Conservation (phyloP, 2,888 invertebrate genomes). For the Zygaena filipendulae region DNA sequence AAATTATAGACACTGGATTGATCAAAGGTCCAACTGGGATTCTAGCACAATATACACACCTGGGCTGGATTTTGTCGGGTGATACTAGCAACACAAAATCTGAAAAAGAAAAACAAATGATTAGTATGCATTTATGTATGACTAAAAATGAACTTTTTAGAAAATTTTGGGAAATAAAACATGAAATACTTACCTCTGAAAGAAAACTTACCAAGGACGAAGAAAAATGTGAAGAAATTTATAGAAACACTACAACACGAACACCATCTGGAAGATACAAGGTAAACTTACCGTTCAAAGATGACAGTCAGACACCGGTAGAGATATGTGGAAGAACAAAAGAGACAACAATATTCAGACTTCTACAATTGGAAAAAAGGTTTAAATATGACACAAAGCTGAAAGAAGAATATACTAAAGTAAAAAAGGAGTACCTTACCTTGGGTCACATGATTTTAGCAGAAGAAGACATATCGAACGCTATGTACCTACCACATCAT, state of each 20-base stretch:
- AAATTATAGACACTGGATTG: conserved; percentile 17
- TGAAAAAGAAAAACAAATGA: too few species aligned
- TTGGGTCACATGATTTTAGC: conserved; percentile 16
- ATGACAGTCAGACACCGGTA: conserved; percentile 3
- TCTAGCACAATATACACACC: conserved; percentile 16
- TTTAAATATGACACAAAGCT: conserved; percentile 7
- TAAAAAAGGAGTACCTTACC: conserved; percentile 13
- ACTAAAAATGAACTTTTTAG: conserved; percentile 15
- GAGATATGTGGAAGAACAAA: conserved; percentile 12
- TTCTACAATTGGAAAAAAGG: conserved; percentile 12
- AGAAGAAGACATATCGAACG: conserved; percentile 2
- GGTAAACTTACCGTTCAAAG: conserved; percentile 15
- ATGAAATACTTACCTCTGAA: too few species aligned
- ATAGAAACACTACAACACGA: conserved; percentile 9
- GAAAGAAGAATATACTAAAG: conserved; percentile 13
- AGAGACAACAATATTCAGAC: conserved; percentile 15
- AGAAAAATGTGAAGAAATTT: conserved; percentile 16
- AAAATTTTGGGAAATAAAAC: conserved; percentile 19
- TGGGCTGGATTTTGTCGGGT: conserved; percentile 15
- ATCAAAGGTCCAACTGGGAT: conserved; percentile 12
- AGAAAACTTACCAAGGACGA: conserved; percentile 15
- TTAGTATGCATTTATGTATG: too few species aligned
- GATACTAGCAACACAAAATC: too few species aligned
- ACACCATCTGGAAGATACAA: conserved; percentile 13
- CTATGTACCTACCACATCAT: conserved; percentile 18